These are phyloP conservation scores for Bovichtus variegatus DNA, from an alignment of 2,797 vertebrate species.

Conservation along the genomic window DNA sequence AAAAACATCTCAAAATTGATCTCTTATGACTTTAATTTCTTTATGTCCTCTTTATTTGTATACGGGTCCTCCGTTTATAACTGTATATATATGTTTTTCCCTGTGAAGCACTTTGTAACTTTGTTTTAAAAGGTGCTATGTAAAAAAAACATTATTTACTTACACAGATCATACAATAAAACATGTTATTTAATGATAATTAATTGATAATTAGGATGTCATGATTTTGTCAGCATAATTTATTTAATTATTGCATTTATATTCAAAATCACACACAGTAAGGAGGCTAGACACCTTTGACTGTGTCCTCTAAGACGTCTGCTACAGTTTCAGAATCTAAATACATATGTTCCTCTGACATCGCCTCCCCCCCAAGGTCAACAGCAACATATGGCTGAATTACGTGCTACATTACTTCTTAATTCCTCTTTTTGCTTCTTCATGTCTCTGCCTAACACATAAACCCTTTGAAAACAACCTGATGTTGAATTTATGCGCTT, in stretches of 20 bases:
- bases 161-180: not conserved
- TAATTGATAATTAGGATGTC: not conserved
- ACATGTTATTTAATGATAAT: not conserved
- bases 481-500: conserved; percentile 19
- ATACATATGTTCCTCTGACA: conserved; percentile 31
- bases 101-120: too few species aligned
- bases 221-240: not conserved
- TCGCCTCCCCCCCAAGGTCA: conserved; percentile 18
- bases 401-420: conserved; percentile 61
- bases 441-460: conserved; percentile 22
- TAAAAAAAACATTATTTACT: too few species aligned
- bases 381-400: conserved; percentile 59
- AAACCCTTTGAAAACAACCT: conserved; percentile 43
- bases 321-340: conserved; percentile 24
- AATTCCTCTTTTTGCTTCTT: conserved; percentile 31
- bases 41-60: too few species aligned
- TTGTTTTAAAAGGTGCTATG: too few species aligned
- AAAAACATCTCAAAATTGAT: too few species aligned
- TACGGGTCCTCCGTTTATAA: too few species aligned
- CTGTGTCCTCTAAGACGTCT: not conserved
- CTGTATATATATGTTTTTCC: too few species aligned
- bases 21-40: too few species aligned
- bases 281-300: not conserved
- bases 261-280: not conserved
- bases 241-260: not conserved